Conservation (phyloP, 2,888 invertebrate species). For the Digitonthophagus gazella region DNA sequence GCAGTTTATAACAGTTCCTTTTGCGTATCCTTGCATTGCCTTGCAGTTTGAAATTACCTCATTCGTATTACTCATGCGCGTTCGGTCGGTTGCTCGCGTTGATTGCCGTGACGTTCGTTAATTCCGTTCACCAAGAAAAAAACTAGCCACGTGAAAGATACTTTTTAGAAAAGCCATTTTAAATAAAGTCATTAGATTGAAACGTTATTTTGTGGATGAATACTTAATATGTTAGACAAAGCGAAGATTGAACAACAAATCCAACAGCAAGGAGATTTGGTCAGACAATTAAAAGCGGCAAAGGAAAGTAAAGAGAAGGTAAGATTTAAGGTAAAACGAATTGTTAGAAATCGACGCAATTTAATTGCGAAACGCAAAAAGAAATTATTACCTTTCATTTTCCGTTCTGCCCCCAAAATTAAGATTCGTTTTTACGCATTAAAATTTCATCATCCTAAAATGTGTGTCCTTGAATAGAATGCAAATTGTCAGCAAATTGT, state of each 20-base stretch:
- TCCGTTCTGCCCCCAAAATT: no score
- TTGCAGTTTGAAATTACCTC: neutral
- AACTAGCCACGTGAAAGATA: neutral
- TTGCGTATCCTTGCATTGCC: neutral
- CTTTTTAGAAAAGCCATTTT: no score
- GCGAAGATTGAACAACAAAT: conserved; percentile 60
- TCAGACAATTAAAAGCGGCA: conserved; percentile 76
- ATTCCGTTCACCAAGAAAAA: neutral
- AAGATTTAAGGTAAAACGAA: no score
- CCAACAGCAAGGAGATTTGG: conserved; percentile 75
- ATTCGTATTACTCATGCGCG: neutral
- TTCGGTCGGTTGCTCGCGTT: neutral
- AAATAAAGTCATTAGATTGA: neutral
- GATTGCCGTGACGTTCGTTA: neutral
- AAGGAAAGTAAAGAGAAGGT: conserved; percentile 79
- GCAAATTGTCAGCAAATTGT: conserved; percentile 15
- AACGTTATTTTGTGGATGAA: neutral
- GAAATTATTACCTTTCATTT: no score
- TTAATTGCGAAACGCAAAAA: no score
- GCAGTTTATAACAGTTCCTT: neutral
- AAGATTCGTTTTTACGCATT: no score
- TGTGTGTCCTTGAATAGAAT: conserved; percentile 19
- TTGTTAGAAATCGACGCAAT: no score
- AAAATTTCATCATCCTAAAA: no score
- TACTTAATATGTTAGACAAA: conserved; percentile 45